Percentiles rank a stretch among this genome's conserved stretches.
phyloP scores from a whole-genome alignment of 2,888 invertebrate genomes.

The Napeogenes sylphis region DNA sequence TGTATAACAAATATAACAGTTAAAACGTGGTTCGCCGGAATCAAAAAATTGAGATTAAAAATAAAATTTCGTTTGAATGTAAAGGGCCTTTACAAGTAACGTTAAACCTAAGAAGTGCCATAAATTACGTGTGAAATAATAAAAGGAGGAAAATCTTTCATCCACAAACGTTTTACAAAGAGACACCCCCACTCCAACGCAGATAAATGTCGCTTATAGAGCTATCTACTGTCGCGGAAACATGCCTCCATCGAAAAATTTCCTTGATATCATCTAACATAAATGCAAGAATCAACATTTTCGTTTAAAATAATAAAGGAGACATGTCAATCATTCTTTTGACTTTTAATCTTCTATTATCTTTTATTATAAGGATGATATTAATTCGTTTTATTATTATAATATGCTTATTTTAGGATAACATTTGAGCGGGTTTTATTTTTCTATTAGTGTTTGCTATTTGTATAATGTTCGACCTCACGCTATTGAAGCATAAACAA shows the following conservation, averaged over 20 bases:
- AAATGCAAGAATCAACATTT: slow-evolving; percentile 19
- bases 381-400: too few species aligned
- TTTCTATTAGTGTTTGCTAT: not conserved
- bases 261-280: slow-evolving; percentile 22
- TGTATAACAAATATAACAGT: too few species aligned
- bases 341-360: not conserved
- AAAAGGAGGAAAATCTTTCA: slow-evolving; percentile 67
- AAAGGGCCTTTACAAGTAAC: slow-evolving; percentile 30
- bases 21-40: slow-evolving; percentile 5
- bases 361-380: too few species aligned
- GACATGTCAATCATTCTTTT: slow-evolving; percentile 9
- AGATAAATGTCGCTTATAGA: slow-evolving; percentile 67
- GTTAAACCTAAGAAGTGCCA: slow-evolving; percentile 52
- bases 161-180: slow-evolving; percentile 67
- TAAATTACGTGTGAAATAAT: slow-evolving; percentile 72
- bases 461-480: slow-evolving; percentile 1
- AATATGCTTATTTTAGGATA: too few species aligned
- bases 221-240: slow-evolving; percentile 60
- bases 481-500: slow-evolving; percentile 4
- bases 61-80: slow-evolving; percentile 35
- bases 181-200: slow-evolving; percentile 48
- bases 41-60: slow-evolving; percentile 29
- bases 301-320: slow-evolving; percentile 8
- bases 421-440: too few species aligned
- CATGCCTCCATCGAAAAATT: slow-evolving; percentile 60